These are phyloP conservation scores for Scaptomyza reducta DNA, from an alignment of 2,888 invertebrate species.

Conservation along the genomic window DNA sequence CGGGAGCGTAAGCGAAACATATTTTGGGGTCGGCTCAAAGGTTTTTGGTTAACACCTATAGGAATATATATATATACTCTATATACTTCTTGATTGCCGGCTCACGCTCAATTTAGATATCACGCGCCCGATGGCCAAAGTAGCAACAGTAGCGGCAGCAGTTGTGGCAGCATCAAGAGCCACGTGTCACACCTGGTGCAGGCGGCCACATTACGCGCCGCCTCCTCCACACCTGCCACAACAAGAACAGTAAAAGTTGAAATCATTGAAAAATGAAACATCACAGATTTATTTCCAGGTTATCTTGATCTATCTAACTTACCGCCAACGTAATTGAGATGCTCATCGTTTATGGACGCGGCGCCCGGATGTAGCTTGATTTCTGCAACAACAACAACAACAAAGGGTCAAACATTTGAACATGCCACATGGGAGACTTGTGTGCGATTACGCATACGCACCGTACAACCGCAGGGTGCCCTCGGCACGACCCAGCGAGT, in stretches of 20 bases:
- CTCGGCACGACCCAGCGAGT: conserved; percentile 88
- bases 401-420: conserved; percentile 2
- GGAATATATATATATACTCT: conserved; percentile 56
- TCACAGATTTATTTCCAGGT: background rate
- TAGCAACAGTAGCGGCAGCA: conserved; percentile 35
- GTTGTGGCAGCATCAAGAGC: conserved; percentile 15
- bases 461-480: conserved; percentile 88
- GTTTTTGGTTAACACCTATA: conserved; percentile 64
- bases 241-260: background rate
- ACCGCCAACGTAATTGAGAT: conserved; percentile 82
- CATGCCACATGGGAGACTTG: conserved; percentile 21
- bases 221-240: conserved; percentile 69
- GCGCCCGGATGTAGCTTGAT: conserved; percentile 84
- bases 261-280: conserved; percentile 8
- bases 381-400: conserved; percentile 71
- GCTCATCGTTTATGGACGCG: conserved; percentile 82
- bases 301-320: conserved; percentile 26
- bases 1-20: conserved; percentile 49
- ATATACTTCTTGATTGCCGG: conserved; percentile 64
- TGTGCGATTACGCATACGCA: conserved; percentile 76
- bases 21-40: conserved; percentile 32
- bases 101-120: conserved; percentile 70
- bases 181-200: conserved; percentile 36
- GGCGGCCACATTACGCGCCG: conserved; percentile 60
- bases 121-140: conserved; percentile 60